Base-by-base conservation (phyloP, 2,797 vertebrate species). In the Rhincodon typus region DNA sequence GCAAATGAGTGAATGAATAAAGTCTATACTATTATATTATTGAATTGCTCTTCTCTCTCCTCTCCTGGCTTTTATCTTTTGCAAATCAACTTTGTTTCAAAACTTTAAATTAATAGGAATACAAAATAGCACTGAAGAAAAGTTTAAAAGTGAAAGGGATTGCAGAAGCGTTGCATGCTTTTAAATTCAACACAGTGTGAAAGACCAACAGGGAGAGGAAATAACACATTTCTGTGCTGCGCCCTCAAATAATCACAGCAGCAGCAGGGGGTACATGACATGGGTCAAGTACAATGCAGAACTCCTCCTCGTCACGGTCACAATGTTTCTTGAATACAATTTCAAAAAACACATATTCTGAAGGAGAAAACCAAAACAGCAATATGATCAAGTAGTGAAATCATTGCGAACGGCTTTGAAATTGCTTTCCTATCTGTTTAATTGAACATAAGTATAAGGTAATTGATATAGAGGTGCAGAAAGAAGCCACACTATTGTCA, bases 131-230 rank as follows among this genome's bases (percentile, higher is more conserved):
- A 62, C 13, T 90, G 27, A 53, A 53, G 87, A 3, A 34, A 19
- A 62, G 62, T 90, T 62, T 62, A 90, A 90, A 15, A 77, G 25
- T 77, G 74, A 91, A 91, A 62, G 88, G 15, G 57, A n/a, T 66
- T 66, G 30, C 84, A 53, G 7, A 87, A 50, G 3, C 15, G 53
- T 88, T 27, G 57, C 88, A 62, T 91, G 57, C 66, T 91, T 62
- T 66, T 66, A 91, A 91, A 91, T 91, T n/a, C 84, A 53, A 53
- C 57, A 91, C 66, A 34, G 30, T 57, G 50, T 90, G 53, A 90
- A 53, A 90, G 50, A 90, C 53, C n/a, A 62, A 90, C 87, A n/a
- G 53, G 87, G 34, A 53, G 8, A 90, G 87, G 87, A 90, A 90
- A 62, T 90, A 13, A 62, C 87, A 90, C 53, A 90, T 57, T n/a